Evolutionary conservation across 2,113 vertebrate species (phyloP), one percentile per base, ranked within the genome.

Genomic region (Symphodus melops): DNA sequence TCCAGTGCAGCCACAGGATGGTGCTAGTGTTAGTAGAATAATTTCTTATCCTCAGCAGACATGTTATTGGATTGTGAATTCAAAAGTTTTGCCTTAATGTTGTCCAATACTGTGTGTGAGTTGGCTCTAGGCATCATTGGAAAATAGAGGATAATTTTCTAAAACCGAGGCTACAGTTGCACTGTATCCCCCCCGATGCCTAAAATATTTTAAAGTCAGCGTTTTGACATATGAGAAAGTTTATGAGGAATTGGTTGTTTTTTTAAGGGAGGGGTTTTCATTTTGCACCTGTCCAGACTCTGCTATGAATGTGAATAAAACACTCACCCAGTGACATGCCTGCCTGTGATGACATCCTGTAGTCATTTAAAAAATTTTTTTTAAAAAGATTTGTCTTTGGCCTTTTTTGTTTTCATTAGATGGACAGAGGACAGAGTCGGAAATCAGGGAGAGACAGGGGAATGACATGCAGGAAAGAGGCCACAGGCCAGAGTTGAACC

Each of bases 11-110:
- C 90, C 91, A 92, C 88, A 79, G 54, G 90, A 74, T 90, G 89
- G 91, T 83, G 85, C 89, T 90, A 78, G 79, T 76, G 90, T 2
- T 4, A 82, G 90, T 83, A 81, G 62, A 88, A 88, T 88, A 58
- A 9, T 0, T n/a, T 51, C 33, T 68, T 21, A 48, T 41, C 51
- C 65, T 81, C 75, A 42, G 68, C 66, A 68, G 52, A 85, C 85
- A 81, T 83, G 20, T 1, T 39, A 63, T 60, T 9, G 72, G 59
- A 63, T 76, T 80, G 73, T 85, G 86, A 73, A 65, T 85, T 80
- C 68, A 68, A 60, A 36, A 63, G 65, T 51, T 87, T 77, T 85
- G 83, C 84, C 88, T 87, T 71, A 73, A 77, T 79, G 65, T 66
- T 14, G 62, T 82, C 80, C 78, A 69, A 64, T 68, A 44, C 71